Base-by-base conservation (phyloP, 2,888 invertebrate genomes). In the Drosophila flavopinicola region DNA sequence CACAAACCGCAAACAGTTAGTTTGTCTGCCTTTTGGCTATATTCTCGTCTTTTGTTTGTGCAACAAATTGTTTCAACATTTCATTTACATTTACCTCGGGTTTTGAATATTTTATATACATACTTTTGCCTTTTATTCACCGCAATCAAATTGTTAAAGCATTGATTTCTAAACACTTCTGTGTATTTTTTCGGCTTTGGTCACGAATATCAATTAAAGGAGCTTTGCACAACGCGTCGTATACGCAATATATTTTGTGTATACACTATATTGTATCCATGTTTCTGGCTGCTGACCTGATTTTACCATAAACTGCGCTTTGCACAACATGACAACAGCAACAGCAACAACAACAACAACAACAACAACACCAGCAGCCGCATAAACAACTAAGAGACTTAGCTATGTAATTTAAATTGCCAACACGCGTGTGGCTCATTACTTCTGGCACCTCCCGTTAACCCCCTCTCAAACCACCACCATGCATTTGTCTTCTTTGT, bases 171-270 rank as follows among this genome's bases (percentile, higher is more conserved):
- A 27, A 39, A 6, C 27, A 20, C n/a, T 25, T 29, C 33, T 20
- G 7, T 15, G 6, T 3, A 1, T 35, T 10, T 23, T 30, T 24
- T 27, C 25, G 17, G 13, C 30, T 42, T 42, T 42, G 11, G 27
- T 39, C 44, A 51, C 60, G 54, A 52, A 74, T 45, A 52, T 74
- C 69, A 71, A 74, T 74, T 63, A 71, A 74, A 68, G 54, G 35
- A 11, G 54, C 58, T 74, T 51, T 42, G 47, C 56, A 30, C 23
- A 32, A 13, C 48, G 41, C 17, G 32, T 25, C 60, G 61, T 72
- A 66, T 60, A 42, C 53, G 61, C 17, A 58, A 51, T 33, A 7
- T 37, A 7, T 29, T 1, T 9, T 33, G 6, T 39, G 10, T 11
- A n/a, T 30, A n/a, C n/a, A 20, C 6, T 52, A 23, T 45, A 2